Evolutionary conservation across 2,113 vertebrate genomes (phyloP).

Genomic region (Siniperca chuatsi): DNA sequence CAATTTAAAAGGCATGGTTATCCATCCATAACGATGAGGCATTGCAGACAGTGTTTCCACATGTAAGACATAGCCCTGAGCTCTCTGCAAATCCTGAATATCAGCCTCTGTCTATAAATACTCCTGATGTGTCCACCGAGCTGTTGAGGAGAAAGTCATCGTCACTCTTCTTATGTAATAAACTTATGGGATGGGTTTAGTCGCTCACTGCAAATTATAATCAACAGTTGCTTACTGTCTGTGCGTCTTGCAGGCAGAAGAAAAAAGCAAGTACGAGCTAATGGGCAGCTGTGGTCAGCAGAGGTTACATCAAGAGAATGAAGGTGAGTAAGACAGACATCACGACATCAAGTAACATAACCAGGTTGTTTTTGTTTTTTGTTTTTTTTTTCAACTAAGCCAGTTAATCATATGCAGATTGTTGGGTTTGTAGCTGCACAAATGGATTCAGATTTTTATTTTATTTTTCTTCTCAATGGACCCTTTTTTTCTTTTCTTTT

Average conservation of each 20-base stretch:
- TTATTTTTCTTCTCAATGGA: neutral
- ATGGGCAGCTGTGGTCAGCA: conserved; percentile 77
- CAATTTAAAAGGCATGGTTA: conserved; percentile 13
- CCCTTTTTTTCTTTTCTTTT: neutral
- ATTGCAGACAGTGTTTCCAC: neutral
- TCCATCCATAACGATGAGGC: conserved; percentile 6
- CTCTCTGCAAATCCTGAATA: conserved; percentile 23
- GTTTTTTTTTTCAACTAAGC: neutral
- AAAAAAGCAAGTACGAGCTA: conserved; percentile 78
- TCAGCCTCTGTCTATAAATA: conserved; percentile 24
- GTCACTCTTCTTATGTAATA: conserved; percentile 33
- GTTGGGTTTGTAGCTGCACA: neutral
- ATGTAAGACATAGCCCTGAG: neutral
- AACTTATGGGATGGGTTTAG: neutral
- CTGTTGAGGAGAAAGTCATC: conserved; percentile 15
- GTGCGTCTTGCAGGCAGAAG: conserved; percentile 73
- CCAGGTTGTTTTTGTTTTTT: too few relatives aligned
- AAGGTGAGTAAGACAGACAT: conserved; percentile 76
- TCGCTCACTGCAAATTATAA: conserved; percentile 15
- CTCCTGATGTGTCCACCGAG: conserved; percentile 18
- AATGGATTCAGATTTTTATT: neutral
- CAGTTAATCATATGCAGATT: conserved; percentile 14
- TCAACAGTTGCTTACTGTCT: neutral
- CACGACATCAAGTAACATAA: neutral
- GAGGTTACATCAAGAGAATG: conserved; percentile 68